phyloP scores from a whole-genome alignment of 2,888 invertebrate genomes.

The Conchocele bisecta region DNA sequence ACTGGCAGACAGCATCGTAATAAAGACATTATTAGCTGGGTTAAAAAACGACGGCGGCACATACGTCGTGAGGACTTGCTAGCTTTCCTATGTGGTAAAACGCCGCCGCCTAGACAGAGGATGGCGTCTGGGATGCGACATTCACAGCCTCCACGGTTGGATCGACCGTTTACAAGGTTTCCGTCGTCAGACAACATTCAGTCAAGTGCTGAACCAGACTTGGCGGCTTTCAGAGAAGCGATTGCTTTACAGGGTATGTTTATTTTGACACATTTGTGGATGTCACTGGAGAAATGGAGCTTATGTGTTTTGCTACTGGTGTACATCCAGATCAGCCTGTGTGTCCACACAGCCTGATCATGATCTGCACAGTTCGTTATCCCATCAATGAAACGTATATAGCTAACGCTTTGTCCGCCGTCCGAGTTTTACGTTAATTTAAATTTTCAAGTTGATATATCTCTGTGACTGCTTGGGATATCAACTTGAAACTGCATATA shows the following conservation, averaged over 20 bases:
- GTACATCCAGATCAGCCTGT: no score
- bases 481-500: no score
- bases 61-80: conserved; percentile 90
- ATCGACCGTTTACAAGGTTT: conserved; percentile 67
- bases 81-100: conserved; percentile 88
- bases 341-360: no score
- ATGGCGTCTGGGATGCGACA: conserved; percentile 57
- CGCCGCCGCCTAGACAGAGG: conserved; percentile 84
- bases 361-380: no score
- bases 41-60: conserved; percentile 87
- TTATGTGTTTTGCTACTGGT: no score
- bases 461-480: no score
- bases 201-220: conserved; percentile 84
- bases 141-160: conserved; percentile 53
- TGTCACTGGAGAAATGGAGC: no score
- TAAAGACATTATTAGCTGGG: conserved; percentile 90
- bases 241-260: conserved; percentile 86
- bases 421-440: no score
- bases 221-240: conserved; percentile 90
- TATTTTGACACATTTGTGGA: neutral
- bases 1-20: conserved; percentile 89
- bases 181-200: conserved; percentile 84
- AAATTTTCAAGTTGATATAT: no score
- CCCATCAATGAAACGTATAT: no score
- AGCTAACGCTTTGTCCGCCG: no score